Evolutionary conservation across 2,113 vertebrate genomes (phyloP).

Genomic region (Zosterops pallidus): DNA sequence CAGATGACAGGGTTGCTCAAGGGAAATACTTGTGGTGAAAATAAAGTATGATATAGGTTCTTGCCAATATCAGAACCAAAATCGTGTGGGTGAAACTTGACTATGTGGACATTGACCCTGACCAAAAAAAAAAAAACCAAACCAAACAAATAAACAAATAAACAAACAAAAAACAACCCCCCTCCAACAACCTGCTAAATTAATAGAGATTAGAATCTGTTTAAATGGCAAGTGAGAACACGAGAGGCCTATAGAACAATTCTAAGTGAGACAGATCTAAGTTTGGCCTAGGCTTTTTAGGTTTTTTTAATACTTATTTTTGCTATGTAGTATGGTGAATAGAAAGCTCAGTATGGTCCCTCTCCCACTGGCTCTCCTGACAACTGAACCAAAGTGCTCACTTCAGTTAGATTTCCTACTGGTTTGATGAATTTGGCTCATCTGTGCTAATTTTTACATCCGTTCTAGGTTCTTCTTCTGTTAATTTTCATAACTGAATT

Average conservation of each 20-base stretch:
- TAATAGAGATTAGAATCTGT: neutral
- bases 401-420: neutral
- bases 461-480: neutral
- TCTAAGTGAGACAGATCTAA: neutral
- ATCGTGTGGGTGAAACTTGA: neutral
- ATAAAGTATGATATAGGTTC: neutral
- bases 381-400: neutral
- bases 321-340: neutral
- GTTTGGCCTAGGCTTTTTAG: neutral
- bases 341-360: neutral
- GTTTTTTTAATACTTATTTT: neutral
- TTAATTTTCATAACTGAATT: neutral
- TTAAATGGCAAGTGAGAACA: neutral
- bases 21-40: neutral
- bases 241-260: neutral
- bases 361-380: neutral
- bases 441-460: neutral
- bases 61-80: neutral
- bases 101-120: neutral
- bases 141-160: too few relatives aligned
- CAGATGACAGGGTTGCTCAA: neutral
- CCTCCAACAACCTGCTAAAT: neutral
- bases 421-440: neutral
- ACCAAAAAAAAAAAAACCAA: neutral
- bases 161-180: too few relatives aligned